Evolutionary conservation across 2,797 vertebrate genomes (phyloP).

Genomic region (Cercopithecus hamlyni): DNA sequence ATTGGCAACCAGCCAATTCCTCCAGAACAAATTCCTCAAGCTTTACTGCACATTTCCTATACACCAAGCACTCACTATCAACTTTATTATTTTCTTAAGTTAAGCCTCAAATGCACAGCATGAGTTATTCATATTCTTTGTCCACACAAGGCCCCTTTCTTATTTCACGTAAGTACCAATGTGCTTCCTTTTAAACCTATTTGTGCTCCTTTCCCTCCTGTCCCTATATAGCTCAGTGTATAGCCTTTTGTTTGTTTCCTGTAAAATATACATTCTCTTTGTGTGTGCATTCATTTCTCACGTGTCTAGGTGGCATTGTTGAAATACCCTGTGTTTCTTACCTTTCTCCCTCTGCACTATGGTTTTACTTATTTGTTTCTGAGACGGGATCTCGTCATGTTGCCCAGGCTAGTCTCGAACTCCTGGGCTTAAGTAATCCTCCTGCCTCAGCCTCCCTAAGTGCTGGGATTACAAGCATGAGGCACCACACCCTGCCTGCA

Average conservation of each 20-base stretch:
- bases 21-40: background rate
- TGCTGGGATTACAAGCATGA: background rate
- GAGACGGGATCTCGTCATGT: background rate
- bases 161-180: background rate
- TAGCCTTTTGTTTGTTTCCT: background rate
- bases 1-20: background rate
- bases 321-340: background rate
- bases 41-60: background rate
- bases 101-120: background rate
- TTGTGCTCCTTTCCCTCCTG: background rate
- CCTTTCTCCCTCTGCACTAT: background rate
- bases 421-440: background rate
- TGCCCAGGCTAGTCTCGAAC: background rate
- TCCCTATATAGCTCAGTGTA: accelerated
- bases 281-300: background rate
- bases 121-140: background rate
- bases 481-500: background rate
- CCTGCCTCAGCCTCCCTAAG: background rate
- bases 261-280: accelerated
- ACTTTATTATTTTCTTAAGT: background rate
- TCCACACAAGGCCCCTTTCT: background rate
- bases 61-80: background rate
- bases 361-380: background rate
- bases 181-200: background rate
- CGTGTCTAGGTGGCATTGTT: too few species aligned